Percentiles rank a stretch among this genome's conserved stretches.
Evolutionary conservation across 2,797 vertebrate genomes (phyloP).

Genomic region (Rhinatrema bivittatum): DNA sequence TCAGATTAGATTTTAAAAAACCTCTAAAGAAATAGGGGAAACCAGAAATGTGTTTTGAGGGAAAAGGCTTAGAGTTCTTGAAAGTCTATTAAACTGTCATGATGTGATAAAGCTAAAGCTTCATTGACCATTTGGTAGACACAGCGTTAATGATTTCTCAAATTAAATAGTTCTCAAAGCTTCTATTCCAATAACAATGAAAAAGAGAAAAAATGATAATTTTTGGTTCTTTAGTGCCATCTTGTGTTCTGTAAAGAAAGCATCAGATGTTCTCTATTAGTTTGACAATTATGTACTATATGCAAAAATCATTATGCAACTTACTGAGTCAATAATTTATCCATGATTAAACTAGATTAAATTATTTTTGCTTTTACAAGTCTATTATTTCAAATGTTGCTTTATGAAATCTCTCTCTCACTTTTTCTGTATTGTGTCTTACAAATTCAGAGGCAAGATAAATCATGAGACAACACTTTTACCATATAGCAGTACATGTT

Average conservation of each 20-base stretch:
- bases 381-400: conserved; percentile 1
- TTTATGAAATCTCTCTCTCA: conserved; percentile 8
- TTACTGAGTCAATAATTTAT: background rate
- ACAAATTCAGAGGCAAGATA: background rate
- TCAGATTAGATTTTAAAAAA: too few relatives aligned
- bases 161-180: conserved; percentile 10
- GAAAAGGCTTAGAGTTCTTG: too few relatives aligned
- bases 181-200: background rate
- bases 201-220: background rate
- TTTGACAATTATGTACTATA: too few relatives aligned
- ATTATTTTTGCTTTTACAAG: background rate
- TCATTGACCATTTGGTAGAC: conserved; percentile 15
- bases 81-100: too few relatives aligned
- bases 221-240: conserved; percentile 48
- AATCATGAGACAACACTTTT: conserved; percentile 24
- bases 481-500: background rate
- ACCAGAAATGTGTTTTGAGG: too few relatives aligned
- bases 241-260: conserved; percentile 48
- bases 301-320: background rate
- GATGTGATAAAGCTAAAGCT: too few relatives aligned
- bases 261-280: too few relatives aligned
- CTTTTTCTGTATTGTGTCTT: too few relatives aligned
- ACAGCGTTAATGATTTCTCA: conserved; percentile 13
- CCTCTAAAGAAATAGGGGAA: too few relatives aligned
- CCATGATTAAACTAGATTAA: background rate